phyloP scores from a whole-genome alignment of 2,888 invertebrate species.

The Athrips mouffetella region DNA sequence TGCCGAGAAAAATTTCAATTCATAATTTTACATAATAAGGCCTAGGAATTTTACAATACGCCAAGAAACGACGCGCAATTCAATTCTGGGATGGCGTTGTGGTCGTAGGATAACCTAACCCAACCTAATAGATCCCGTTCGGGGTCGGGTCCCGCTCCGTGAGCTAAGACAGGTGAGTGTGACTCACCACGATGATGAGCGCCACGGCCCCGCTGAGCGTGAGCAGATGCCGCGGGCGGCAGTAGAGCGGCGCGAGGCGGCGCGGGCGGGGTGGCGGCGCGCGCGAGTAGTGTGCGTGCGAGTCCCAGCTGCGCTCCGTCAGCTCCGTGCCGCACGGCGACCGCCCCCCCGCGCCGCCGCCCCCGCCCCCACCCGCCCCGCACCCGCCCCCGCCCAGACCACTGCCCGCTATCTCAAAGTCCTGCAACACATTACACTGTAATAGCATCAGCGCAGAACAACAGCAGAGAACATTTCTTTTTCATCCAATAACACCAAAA shows the following conservation, averaged over 20 bases:
- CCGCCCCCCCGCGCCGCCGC: conserved; percentile 53
- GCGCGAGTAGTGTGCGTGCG: conserved; percentile 72
- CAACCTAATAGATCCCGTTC: too few species aligned
- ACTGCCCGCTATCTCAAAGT: conserved; percentile 78
- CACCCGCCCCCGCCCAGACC: conserved; percentile 53
- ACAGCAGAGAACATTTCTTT: neutral
- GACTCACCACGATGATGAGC: conserved; percentile 36
- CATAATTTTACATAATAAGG: too few species aligned
- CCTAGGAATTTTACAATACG: too few species aligned
- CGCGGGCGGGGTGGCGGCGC: conserved; percentile 57
- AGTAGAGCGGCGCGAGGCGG: conserved; percentile 67
- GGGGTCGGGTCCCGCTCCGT: too few species aligned
- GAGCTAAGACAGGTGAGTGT: neutral
- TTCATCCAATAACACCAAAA: too few species aligned
- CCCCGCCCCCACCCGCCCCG: conserved; percentile 41
- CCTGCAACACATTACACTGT: conserved; percentile 37
- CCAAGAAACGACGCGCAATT: too few species aligned
- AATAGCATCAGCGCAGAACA: neutral
- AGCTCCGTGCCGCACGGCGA: conserved; percentile 68
- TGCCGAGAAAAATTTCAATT: too few species aligned
- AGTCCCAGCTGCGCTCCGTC: conserved; percentile 74
- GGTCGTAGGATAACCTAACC: too few species aligned
- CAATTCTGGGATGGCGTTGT: too few species aligned
- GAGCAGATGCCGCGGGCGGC: conserved; percentile 48
- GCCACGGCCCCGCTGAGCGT: conserved; percentile 38